phyloP scores from a whole-genome alignment of 2,888 invertebrate genomes.

The Xylota segnis region DNA sequence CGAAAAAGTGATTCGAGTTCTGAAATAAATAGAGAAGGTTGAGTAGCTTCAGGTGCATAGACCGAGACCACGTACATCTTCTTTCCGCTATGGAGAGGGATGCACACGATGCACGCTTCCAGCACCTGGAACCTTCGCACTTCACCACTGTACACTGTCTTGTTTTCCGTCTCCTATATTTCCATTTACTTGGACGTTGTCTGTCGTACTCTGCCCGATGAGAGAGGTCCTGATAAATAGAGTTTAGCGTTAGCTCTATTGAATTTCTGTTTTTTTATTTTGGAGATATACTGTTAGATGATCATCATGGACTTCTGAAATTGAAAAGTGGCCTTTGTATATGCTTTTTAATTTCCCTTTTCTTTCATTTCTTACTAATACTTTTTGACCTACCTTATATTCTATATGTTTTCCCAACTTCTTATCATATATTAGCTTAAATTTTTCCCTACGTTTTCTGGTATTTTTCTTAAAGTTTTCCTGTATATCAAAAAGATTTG shows the following conservation, averaged over 20 bases:
- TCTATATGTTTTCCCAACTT: neutral
- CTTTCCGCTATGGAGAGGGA: too few relatives aligned
- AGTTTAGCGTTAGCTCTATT: constrained; percentile 14
- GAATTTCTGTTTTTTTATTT: constrained; percentile 1
- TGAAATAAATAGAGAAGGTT: too few relatives aligned
- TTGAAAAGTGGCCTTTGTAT: constrained; percentile 5
- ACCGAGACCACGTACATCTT: too few relatives aligned
- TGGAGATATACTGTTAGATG: constrained; percentile 1
- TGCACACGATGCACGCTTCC: too few relatives aligned
- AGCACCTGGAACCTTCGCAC: too few relatives aligned
- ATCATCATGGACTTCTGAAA: neutral
- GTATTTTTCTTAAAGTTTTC: neutral
- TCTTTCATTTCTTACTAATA: constrained; percentile 17
- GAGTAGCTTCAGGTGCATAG: too few relatives aligned
- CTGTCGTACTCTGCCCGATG: too few relatives aligned
- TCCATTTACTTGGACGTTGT: constrained; percentile 5
- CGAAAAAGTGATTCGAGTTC: too few relatives aligned
- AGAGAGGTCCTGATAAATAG: constrained; percentile 9
- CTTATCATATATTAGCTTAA: constrained; percentile 2
- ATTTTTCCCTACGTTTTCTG: constrained; percentile 2
- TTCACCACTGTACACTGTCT: too few relatives aligned
- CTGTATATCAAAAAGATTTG: neutral
- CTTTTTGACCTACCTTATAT: constrained; percentile 10
- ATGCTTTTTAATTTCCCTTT: constrained; percentile 5
- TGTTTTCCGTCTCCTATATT: neutral